phyloP scores from a whole-genome alignment of 1,140 invertebrate genomes.

The Zaprionus kolodkinae region DNA sequence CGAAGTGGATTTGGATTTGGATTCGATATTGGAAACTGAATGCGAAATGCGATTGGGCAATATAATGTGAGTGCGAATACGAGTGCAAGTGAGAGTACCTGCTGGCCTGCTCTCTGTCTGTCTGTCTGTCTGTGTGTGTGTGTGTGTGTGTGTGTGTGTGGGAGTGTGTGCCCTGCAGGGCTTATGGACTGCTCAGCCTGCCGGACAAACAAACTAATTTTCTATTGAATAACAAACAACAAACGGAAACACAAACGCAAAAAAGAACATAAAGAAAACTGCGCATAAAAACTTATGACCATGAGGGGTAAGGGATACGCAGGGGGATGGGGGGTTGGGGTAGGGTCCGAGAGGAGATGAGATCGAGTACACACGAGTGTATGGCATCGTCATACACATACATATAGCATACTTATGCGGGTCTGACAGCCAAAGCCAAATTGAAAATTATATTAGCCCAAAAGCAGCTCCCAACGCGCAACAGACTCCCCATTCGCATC shows the following conservation, averaged over 20 bases:
- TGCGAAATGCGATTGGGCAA: slow-evolving; percentile 39
- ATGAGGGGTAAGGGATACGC: background rate
- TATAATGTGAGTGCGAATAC: slow-evolving; percentile 29
- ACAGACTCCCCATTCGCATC: slow-evolving; percentile 2
- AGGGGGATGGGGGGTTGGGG: background rate
- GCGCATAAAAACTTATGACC: slow-evolving; percentile 49
- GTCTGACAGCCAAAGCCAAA: slow-evolving; percentile 39
- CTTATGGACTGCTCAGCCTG: slow-evolving; percentile 7
- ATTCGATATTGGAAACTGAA: slow-evolving; percentile 34
- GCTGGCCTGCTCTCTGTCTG: background rate
- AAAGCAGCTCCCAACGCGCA: background rate
- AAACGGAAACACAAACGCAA: slow-evolving; percentile 11
- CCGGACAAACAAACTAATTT: slow-evolving; percentile 53
- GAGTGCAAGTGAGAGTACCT: slow-evolving; percentile 38
- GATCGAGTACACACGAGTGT: background rate
- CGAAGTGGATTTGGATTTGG: slow-evolving; percentile 41
- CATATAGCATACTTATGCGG: slow-evolving; percentile 22
- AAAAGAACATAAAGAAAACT: slow-evolving; percentile 46
- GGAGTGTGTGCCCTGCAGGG: background rate
- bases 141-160: background rate
- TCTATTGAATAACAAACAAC: slow-evolving; percentile 49
- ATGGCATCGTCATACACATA: background rate
- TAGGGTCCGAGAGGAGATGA: too few species aligned
- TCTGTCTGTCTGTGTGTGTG: background rate
- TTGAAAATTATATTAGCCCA: slow-evolving; percentile 49